These are phyloP conservation scores for Miniopterus natalensis DNA, from an alignment of 2,113 vertebrate genomes.

Conservation along the genomic window DNA sequence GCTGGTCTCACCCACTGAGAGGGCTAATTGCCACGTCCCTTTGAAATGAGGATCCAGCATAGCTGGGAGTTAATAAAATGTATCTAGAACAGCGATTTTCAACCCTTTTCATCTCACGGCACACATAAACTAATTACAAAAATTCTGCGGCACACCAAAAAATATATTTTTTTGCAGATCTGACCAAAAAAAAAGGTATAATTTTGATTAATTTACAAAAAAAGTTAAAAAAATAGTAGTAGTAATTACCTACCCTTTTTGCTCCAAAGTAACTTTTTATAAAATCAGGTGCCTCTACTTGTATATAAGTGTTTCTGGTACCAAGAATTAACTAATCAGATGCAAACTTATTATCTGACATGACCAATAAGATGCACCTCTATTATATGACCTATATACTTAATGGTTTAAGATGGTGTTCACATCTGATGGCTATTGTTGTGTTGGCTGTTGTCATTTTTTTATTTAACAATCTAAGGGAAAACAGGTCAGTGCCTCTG, in stretches of 20 bases:
- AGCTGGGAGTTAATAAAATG: conserved; percentile 77
- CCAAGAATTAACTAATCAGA: not conserved
- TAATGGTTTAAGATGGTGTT: not conserved
- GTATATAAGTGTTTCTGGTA: not conserved
- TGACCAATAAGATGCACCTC: not conserved
- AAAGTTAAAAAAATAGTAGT: not conserved
- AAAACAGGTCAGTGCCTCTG: not conserved
- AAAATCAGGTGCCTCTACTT: not conserved
- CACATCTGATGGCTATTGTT: not conserved
- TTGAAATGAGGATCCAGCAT: conserved; percentile 71
- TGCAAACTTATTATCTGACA: not conserved
- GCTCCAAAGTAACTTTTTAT: not conserved
- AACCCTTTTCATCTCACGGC: not conserved
- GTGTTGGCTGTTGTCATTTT: not conserved
- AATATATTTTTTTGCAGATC: not conserved
- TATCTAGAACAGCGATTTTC: conserved; percentile 12
- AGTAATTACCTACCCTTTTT: not conserved
- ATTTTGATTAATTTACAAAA: not conserved
- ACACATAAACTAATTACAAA: not conserved
- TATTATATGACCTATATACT: not conserved
- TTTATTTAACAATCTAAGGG: not conserved
- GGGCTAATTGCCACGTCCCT: conserved; percentile 81
- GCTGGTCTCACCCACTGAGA: conserved; percentile 76
- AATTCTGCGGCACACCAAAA: not conserved
- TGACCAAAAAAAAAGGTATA: not conserved